A percentile compares a stretch with the other conserved stretches of the same genome.
Conservation (phyloP, 2,797 vertebrate species). For the Malurus leucopterus region DNA sequence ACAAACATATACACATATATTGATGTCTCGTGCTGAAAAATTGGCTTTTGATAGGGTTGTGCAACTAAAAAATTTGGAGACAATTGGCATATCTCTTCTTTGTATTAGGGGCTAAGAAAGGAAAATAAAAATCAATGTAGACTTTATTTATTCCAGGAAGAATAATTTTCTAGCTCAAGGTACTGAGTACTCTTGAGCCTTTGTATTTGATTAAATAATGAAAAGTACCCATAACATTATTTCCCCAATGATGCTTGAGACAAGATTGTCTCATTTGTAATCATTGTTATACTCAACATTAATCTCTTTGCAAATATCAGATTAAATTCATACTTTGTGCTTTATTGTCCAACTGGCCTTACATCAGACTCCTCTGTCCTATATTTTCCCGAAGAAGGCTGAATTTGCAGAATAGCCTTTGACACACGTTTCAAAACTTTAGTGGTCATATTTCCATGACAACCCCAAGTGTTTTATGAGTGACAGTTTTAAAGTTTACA, state of each 20-base stretch:
- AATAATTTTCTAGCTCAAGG: background rate
- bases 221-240: background rate
- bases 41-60: background rate
- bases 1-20: background rate
- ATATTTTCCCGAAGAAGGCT: background rate
- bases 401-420: background rate
- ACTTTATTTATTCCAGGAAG: background rate
- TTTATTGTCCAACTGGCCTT: background rate
- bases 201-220: background rate
- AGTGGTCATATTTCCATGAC: background rate
- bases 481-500: background rate
- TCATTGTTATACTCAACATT: background rate
- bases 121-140: background rate
- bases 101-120: background rate
- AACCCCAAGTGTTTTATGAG: background rate
- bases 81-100: accelerated
- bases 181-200: background rate
- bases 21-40: background rate
- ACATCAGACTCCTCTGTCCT: background rate
- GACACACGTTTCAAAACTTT: background rate
- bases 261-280: background rate
- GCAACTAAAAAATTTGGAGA: background rate
- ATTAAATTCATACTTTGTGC: background rate
- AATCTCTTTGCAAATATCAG: background rate
- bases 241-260: background rate